Conservation (phyloP, 2,113 vertebrate species). For the Tetrao urogallus region DNA sequence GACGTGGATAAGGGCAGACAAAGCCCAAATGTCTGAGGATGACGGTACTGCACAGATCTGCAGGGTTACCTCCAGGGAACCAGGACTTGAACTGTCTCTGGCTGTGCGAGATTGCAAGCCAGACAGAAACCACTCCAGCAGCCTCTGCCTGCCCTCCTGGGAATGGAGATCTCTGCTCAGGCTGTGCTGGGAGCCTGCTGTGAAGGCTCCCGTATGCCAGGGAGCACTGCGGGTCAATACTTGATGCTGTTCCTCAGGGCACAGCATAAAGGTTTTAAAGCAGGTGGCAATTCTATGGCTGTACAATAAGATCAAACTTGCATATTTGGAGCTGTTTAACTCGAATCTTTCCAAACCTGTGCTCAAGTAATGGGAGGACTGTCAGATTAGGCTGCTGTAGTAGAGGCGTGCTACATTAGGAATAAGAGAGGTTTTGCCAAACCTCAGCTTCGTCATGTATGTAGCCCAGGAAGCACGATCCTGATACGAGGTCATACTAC, state of each 20-base stretch:
- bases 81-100: background rate
- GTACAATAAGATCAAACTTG: background rate
- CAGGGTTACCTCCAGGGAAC: background rate
- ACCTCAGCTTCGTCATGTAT: background rate
- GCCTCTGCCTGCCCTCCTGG: background rate
- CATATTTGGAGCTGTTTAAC: background rate
- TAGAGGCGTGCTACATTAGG: background rate
- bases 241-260: background rate
- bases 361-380: background rate
- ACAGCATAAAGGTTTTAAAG: background rate
- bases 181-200: fast-evolving
- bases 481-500: background rate
- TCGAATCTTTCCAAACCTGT: background rate
- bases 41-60: no score
- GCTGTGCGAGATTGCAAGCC: background rate
- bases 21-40: no score
- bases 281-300: background rate
- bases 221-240: background rate
- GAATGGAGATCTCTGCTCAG: background rate
- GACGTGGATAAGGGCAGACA: background rate
- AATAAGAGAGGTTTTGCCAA: conserved; percentile 24
- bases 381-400: background rate
- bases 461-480: background rate
- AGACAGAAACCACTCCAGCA: background rate
- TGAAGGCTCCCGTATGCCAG: background rate